Conservation (phyloP, 1,140 invertebrate genomes). For the Eriocheir sinensis region DNA sequence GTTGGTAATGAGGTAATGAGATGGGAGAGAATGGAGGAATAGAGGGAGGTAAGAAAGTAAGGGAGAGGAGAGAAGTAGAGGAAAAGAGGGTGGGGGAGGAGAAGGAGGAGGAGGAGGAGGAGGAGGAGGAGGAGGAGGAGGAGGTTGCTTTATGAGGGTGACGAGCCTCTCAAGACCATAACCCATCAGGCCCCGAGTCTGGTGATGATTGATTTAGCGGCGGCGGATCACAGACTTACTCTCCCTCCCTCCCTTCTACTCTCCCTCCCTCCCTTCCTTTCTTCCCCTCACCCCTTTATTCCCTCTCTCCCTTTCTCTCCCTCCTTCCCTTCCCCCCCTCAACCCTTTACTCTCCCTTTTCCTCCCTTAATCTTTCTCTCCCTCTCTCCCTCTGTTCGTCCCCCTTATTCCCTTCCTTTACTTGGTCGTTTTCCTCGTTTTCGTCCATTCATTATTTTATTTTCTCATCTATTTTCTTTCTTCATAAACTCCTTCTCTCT, state of each 20-base stretch:
- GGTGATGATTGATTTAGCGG: slow-evolving; percentile 35
- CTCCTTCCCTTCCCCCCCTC: neutral
- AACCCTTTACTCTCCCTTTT: neutral
- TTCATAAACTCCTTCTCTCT: neutral
- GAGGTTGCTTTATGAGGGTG: neutral
- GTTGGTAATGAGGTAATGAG: neutral
- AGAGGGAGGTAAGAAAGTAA: neutral
- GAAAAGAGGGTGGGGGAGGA: neutral
- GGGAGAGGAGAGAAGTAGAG: neutral
- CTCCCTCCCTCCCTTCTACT: neutral
- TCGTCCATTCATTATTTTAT: neutral
- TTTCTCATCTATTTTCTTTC: neutral
- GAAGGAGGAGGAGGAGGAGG: neutral
- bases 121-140: neutral
- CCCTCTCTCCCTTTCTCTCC: neutral
- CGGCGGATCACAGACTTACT: neutral
- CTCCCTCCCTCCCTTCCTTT: neutral
- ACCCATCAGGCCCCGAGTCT: slow-evolving; percentile 16
- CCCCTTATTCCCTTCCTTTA: neutral
- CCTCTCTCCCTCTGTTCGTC: neutral
- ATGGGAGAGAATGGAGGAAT: neutral
- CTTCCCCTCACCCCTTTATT: neutral
- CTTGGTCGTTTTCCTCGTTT: neutral
- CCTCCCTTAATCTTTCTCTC: neutral
- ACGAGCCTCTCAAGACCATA: neutral